Evolutionary conservation across 2,888 invertebrate species (phyloP), one percentile per base, ranked within the genome.

Genomic region (Atherix ibis): DNA sequence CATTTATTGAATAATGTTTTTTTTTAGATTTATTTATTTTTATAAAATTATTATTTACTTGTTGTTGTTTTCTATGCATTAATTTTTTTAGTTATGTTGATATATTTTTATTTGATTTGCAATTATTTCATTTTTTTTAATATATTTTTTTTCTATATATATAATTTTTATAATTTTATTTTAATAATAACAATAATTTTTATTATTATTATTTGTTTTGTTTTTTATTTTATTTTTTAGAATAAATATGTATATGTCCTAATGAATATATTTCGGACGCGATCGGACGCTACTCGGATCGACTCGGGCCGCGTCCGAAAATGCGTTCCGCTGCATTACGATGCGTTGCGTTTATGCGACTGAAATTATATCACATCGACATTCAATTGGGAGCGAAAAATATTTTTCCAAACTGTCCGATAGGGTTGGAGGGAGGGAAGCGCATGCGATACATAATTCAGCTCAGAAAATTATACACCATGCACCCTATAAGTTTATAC

Each of bases 311-410:
- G 59, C 59, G 57, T 60, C 61, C 61, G 60, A 60, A 60, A 58
- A 59, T 58, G 56, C 59, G 58, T 60, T 60, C 56, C 60, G 60
- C 55, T 61, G 60, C 60, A 61, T 60, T 56, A 58, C 56, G 58
- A 57, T 59, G 58, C 58, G 54, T 59, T 60, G 58, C 52, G 55
- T 56, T 58, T 56, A 54, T 58, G 55, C 57, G 58, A 61, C 61
- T 61, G 53, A 54, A 54, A 55, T 54, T 54, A 54, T 54, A 58
- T 53, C 56, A 54, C 55, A 57, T 52, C 53, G 41, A 46, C 40
- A 41, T 44, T 53, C 42, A 45, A 50, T 41, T 43, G 44, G 44
- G 45, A 45, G 53, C 52, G 34, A 37, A 39, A 40, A 42, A 41
- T 42, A 43, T 41, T 44, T 46, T 47, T 44, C 40, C 44, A 46